phyloP scores from a whole-genome alignment of 1,140 invertebrate genomes.

The Meloidogyne floridensis region DNA sequence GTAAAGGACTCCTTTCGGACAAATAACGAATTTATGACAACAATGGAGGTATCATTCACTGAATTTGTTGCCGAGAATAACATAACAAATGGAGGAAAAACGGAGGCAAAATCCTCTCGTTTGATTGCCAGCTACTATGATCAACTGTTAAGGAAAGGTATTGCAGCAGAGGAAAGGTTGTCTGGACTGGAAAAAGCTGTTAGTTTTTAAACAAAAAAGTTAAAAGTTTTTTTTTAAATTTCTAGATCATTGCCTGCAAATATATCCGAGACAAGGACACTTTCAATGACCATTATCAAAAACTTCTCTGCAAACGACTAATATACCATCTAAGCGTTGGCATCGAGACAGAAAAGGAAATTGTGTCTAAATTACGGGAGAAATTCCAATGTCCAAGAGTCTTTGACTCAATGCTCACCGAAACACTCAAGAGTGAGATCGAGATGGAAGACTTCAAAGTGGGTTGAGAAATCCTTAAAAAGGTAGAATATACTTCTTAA shows the following conservation, averaged over 20 bases:
- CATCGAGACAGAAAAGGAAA: background rate
- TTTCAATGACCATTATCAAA: background rate
- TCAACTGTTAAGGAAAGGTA: background rate
- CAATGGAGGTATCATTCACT: background rate
- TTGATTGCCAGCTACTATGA: background rate
- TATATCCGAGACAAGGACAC: background rate
- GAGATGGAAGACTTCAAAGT: background rate
- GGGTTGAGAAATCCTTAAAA: background rate
- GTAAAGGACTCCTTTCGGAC: background rate
- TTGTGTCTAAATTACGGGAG: background rate
- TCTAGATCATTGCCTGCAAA: background rate
- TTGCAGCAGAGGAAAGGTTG: background rate
- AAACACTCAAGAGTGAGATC: background rate
- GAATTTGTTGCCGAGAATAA: background rate
- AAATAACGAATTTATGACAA: slow-evolving; percentile 1
- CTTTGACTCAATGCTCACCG: background rate
- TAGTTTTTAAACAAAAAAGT: background rate
- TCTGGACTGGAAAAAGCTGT: slow-evolving; percentile 8
- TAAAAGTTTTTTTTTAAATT: background rate
- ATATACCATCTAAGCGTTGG: background rate
- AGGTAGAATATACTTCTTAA: background rate
- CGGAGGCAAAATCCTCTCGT: background rate
- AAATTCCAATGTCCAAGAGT: background rate
- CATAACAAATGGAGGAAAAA: background rate
- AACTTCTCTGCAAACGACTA: background rate